Percentiles rank a stretch among this genome's conserved stretches.
Conservation (phyloP, 2,888 invertebrate genomes). For the Mamestra brassicae region DNA sequence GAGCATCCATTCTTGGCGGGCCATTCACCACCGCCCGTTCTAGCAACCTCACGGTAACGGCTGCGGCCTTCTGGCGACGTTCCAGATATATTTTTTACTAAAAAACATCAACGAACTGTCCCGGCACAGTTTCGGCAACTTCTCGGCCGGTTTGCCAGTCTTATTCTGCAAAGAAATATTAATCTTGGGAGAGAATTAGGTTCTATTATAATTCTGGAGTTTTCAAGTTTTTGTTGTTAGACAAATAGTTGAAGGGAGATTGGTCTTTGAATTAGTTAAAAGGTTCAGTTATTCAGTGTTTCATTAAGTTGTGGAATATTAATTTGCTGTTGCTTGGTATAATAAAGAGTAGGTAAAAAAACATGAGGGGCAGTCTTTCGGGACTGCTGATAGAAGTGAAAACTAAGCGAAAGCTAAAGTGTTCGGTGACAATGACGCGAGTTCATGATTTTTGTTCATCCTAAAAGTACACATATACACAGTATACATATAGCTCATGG, state of each 20-base stretch:
- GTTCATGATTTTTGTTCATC: no score
- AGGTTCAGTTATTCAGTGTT: neutral
- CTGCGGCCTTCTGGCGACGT: constrained; percentile 50
- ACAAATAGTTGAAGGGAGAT: constrained; percentile 5
- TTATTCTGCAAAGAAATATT: constrained; percentile 59
- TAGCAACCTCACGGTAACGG: constrained; percentile 24
- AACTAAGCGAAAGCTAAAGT: no score
- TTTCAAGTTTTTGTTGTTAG: neutral
- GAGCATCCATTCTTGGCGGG: constrained; percentile 20
- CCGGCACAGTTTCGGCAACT: constrained; percentile 69
- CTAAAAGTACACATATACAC: no score
- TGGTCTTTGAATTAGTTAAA: constrained; percentile 16
- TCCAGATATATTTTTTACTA: constrained; percentile 54
- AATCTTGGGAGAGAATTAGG: constrained; percentile 32
- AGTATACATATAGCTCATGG: no score
- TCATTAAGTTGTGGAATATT: neutral
- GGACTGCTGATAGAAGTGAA: no score
- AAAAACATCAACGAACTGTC: constrained; percentile 61
- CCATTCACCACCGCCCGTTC: constrained; percentile 37
- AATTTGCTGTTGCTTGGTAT: neutral
- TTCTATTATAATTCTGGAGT: neutral
- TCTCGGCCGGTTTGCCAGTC: constrained; percentile 47
- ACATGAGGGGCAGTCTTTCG: no score
- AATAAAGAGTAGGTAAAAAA: no score
- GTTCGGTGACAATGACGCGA: no score